Evolutionary conservation across 2,797 vertebrate genomes (phyloP).

Genomic region (Pelodytes ibericus): DNA sequence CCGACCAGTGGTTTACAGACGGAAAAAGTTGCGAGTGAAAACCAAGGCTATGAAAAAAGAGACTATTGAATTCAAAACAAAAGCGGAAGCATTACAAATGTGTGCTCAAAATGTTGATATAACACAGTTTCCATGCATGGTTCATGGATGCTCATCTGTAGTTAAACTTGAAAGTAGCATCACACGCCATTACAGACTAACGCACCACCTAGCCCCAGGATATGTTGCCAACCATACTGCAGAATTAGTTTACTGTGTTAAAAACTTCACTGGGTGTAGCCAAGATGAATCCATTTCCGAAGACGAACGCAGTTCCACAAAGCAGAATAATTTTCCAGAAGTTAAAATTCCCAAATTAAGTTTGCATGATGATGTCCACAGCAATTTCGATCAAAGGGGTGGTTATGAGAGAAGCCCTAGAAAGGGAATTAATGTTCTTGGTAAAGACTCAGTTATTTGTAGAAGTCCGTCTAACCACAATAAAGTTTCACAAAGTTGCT

Average conservation of each 20-base stretch:
- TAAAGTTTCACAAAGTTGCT: neutral
- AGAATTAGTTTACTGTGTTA: constrained; percentile 79
- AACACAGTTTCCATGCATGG: constrained; percentile 91
- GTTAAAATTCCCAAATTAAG: constrained; percentile 22
- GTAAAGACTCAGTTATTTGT: constrained; percentile 5
- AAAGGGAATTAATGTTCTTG: constrained; percentile 11
- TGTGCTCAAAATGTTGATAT: constrained; percentile 86
- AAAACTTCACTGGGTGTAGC: constrained; percentile 71
- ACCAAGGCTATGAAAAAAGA: constrained; percentile 66
- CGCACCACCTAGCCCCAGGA: constrained; percentile 78
- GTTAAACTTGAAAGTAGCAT: constrained; percentile 86
- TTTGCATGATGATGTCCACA: constrained; percentile 24
- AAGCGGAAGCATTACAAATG: constrained; percentile 93
- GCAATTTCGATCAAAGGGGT: neutral
- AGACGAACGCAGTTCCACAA: constrained; percentile 21
- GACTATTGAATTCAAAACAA: constrained; percentile 79
- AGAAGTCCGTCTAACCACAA: neutral
- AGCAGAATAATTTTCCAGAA: constrained; percentile 12
- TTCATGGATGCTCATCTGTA: constrained; percentile 90
- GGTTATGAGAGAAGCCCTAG: constrained; percentile 1
- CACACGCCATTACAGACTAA: constrained; percentile 86
- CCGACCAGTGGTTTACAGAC: constrained; percentile 59
- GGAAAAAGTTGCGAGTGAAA: constrained; percentile 72
- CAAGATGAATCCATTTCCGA: constrained; percentile 63
- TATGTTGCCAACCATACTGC: constrained; percentile 73